Evolutionary conservation across 1,140 invertebrate species (phyloP).

Genomic region (Matsumurasca onukii): DNA sequence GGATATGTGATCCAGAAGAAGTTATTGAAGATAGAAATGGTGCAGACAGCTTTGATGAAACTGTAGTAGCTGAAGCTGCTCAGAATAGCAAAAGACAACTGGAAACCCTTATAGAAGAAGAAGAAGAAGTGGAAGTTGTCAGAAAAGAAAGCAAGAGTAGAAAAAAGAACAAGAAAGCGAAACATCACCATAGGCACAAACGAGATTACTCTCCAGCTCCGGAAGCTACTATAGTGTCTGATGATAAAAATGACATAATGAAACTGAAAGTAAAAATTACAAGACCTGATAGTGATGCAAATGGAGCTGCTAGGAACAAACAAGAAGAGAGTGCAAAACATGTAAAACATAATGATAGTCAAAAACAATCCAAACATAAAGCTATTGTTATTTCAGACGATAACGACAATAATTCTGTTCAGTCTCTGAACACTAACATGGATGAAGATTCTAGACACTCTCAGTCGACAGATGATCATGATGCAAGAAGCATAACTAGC

Average conservation of each 20-base stretch:
- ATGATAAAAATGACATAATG: constrained; percentile 41
- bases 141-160: constrained; percentile 34
- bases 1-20: constrained; percentile 31
- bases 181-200: constrained; percentile 41
- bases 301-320: constrained; percentile 26
- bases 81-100: constrained; percentile 29
- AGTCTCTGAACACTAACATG: constrained; percentile 9
- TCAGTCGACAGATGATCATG: constrained; percentile 16
- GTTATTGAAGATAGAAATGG: constrained; percentile 28
- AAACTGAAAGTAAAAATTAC: constrained; percentile 45
- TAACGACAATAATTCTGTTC: not conserved
- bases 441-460: constrained; percentile 20
- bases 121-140: constrained; percentile 24
- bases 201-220: constrained; percentile 36
- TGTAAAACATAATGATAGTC: not conserved
- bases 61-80: constrained; percentile 35
- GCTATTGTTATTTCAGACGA: constrained; percentile 2
- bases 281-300: not conserved
- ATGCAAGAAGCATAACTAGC: constrained; percentile 1
- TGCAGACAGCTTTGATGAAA: constrained; percentile 33
- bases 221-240: constrained; percentile 41
- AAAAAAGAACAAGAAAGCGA: constrained; percentile 42
- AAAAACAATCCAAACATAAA: constrained; percentile 21
- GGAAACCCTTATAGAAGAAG: constrained; percentile 31
- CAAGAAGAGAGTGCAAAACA: constrained; percentile 27